Conservation (phyloP, 1,140 invertebrate genomes). For the Trinorchestia longiramus region DNA sequence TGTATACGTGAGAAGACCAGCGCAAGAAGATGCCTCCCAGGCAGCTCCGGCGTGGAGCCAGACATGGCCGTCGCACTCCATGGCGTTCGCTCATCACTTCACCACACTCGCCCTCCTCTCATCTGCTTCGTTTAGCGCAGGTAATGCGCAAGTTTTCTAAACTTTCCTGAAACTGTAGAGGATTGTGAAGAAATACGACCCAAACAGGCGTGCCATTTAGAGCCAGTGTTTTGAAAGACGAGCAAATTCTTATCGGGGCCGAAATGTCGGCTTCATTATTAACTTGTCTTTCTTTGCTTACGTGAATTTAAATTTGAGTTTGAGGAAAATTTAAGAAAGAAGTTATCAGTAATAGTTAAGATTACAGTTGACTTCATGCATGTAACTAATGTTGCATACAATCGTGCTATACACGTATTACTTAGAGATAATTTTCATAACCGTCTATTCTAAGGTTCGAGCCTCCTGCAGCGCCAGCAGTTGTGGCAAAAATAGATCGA, state of each 20-base stretch:
- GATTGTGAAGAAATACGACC: background rate
- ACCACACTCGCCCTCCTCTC: background rate
- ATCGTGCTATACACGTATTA: background rate
- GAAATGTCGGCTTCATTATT: background rate
- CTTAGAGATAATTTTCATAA: background rate
- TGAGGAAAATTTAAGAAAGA: no score
- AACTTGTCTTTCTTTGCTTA: background rate
- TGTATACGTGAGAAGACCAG: background rate
- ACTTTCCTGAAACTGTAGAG: background rate
- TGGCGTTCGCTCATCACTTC: background rate
- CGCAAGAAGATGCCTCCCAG: background rate
- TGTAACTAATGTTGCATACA: background rate
- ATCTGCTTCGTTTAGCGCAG: slow-evolving; percentile 6
- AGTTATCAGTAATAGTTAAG: background rate
- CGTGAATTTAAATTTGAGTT: background rate
- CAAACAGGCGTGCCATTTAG: background rate
- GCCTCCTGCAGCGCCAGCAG: background rate
- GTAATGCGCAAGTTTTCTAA: slow-evolving; percentile 1
- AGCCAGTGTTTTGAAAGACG: background rate
- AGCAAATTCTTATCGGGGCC: background rate
- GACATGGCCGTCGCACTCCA: background rate
- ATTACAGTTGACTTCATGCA: background rate
- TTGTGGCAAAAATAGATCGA: background rate
- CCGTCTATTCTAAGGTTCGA: background rate
- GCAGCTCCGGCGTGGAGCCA: background rate